A percentile compares a stretch with the other conserved stretches of the same genome.
Evolutionary conservation across 2,113 vertebrate species (phyloP).

Genomic region (Corydoras maculifer): DNA sequence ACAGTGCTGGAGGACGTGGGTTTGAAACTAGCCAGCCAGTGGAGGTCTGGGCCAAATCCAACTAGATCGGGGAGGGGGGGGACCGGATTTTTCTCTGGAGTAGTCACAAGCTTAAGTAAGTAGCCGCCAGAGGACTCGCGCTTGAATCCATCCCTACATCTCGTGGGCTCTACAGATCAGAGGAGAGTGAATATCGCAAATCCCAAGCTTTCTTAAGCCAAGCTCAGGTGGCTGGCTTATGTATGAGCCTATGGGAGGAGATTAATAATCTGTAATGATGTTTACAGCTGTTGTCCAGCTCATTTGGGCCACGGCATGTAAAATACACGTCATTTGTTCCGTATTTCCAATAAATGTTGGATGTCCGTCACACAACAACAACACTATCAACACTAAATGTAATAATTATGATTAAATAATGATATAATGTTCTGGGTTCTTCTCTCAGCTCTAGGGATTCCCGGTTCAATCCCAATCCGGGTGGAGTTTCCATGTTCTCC

Average conservation of each 20-base stretch:
- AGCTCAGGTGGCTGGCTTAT: conserved; percentile 22
- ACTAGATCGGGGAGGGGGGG: conserved; percentile 8
- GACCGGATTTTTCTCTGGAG: conserved; percentile 5
- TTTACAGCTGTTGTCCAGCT: conserved; percentile 15
- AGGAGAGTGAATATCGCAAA: conserved; percentile 24
- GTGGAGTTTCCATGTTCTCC: too few species aligned
- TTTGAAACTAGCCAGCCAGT: conserved; percentile 23
- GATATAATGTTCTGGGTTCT: too few species aligned
- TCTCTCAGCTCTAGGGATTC: too few species aligned
- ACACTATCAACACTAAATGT: too few species aligned
- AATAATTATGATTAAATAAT: too few species aligned
- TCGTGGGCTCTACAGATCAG: conserved; percentile 18
- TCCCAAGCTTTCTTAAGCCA: conserved; percentile 28
- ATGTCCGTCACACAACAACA: too few species aligned
- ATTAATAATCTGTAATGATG: conserved; percentile 21
- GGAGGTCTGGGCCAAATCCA: conserved; percentile 14
- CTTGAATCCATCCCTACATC: conserved; percentile 11
- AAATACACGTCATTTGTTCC: too few species aligned
- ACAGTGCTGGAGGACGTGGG: conserved; percentile 17
- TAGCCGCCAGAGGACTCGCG: conserved; percentile 11
- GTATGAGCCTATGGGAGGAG: conserved; percentile 8
- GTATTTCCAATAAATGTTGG: too few species aligned
- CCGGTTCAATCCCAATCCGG: too few species aligned
- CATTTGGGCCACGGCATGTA: neutral
- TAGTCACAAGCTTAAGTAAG: conserved; percentile 21